Percentiles rank a stretch among this genome's conserved stretches.
These are phyloP conservation scores for Rhinophrynus dorsalis DNA, from an alignment of 2,797 vertebrate genomes.

Conservation along the genomic window DNA sequence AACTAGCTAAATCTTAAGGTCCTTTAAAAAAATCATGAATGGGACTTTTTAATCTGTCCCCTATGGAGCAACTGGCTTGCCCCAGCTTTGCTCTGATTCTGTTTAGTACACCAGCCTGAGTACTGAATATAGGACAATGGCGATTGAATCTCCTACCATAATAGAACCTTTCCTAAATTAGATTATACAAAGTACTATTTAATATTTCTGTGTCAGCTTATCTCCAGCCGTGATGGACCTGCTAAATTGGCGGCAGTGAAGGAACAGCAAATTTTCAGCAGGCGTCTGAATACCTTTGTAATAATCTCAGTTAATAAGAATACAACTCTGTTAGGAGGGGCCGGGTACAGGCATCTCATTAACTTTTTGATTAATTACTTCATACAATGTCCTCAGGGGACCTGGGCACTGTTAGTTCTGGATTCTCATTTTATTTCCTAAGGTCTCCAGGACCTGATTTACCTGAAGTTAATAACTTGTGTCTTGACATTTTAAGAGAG, in stretches of 20 bases:
- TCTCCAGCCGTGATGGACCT: slow-evolving; percentile 70
- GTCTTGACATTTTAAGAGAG: slow-evolving; percentile 60
- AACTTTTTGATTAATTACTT: slow-evolving; percentile 77
- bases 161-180: too few relatives aligned
- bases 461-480: slow-evolving; percentile 61
- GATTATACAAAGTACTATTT: neutral
- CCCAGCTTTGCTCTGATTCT: too few relatives aligned
- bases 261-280: slow-evolving; percentile 71
- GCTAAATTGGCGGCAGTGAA: slow-evolving; percentile 76
- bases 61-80: too few relatives aligned
- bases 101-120: too few relatives aligned
- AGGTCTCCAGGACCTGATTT: slow-evolving; percentile 55
- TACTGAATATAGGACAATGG: too few relatives aligned
- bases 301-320: slow-evolving; percentile 80
- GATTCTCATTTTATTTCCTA: slow-evolving; percentile 54
- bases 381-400: slow-evolving; percentile 69
- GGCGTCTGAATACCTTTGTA: slow-evolving; percentile 75
- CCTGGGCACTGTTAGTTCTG: slow-evolving; percentile 54
- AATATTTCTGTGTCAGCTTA: slow-evolving; percentile 46
- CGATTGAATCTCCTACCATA: too few relatives aligned
- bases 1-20: too few relatives aligned
- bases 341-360: slow-evolving; percentile 80
- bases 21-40: too few relatives aligned
- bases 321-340: slow-evolving; percentile 70
- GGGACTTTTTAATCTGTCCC: too few relatives aligned